Evolutionary conservation across 2,113 vertebrate genomes (phyloP), one percentile per base, ranked within the genome.

Genomic region (Neotoma lepida): DNA sequence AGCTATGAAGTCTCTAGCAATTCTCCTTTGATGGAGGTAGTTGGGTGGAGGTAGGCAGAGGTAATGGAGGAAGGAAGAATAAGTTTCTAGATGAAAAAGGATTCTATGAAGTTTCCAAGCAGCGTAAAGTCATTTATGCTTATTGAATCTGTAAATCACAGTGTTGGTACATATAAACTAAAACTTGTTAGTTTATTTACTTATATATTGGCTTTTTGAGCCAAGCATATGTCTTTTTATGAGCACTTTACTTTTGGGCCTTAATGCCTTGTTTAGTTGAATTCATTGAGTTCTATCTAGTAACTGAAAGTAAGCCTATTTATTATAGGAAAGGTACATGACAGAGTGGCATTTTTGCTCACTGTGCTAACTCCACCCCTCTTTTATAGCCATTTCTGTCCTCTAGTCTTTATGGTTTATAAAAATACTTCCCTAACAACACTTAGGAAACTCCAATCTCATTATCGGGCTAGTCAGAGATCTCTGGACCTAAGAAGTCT

Each of bases 71-170:
- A 88, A n/a, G 24, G 66, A 54, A 73, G 70, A 81, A 76, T 64
- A 87, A 41, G 6, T 71, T 71, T 41, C 4, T 80, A 95, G 85
- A 92, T 39, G 41, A 80, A 95, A 85, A 35, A 91, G 44, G 51
- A 71, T 77, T 86, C 82, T 49, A 68, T 28, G 22, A 94, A 56
- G 18, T 49, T 90, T 96, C 64, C n/a, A 63, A 93, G 39, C 54
- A 95, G 39, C 74, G 76, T 89, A 51, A 88, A 97, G 39, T 94
- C 17, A 85, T 76, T 90, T 9, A 13, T 93, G 46, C 26, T 93
- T 78, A 56, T 44, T 22, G 51, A 94, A 86, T 54, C 33, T 89
- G 0, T 90, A 85, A 80, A 77, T 89, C n/a, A 85, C 44, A 70
- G 24, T 61, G 10, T 73, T 91, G 39, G 24, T 44, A 56, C 49